Conservation (phyloP, 2,888 invertebrate species). For the Tipula confusa region DNA sequence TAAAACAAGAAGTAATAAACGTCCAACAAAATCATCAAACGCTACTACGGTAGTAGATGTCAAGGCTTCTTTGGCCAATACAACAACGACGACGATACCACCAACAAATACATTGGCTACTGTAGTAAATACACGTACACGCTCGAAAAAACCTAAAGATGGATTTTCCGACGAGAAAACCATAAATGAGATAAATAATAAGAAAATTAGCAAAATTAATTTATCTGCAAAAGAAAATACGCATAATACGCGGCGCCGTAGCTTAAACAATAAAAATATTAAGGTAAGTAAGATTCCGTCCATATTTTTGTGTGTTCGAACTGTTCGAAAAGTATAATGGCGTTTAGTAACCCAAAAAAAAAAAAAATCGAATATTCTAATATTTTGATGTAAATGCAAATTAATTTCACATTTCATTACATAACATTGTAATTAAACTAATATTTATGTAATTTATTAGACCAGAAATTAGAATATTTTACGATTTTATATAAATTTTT, state of each 20-base stretch:
- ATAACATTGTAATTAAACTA: not conserved
- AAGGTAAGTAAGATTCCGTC: not conserved
- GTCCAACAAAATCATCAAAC: not conserved
- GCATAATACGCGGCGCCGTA: not conserved
- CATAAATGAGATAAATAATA: not conserved
- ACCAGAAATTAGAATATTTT: not conserved
- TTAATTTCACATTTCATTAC: not conserved
- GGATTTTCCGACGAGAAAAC: not conserved
- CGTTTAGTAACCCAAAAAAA: not conserved
- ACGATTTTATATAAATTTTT: not conserved
- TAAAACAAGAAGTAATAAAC: slow-evolving; percentile 25
- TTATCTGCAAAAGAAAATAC: not conserved
- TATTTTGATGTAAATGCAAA: not conserved
- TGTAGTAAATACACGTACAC: not conserved
- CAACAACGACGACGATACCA: not conserved
- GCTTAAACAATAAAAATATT: not conserved
- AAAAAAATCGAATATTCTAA: not conserved
- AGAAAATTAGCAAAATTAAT: not conserved
- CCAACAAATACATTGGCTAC: not conserved
- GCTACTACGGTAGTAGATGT: not conserved
- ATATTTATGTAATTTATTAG: not conserved
- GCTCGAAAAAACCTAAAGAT: not conserved
- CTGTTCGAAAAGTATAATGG: slow-evolving; percentile 20
- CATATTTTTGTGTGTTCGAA: not conserved
- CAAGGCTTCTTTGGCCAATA: not conserved